A percentile compares a stretch with the other conserved stretches of the same genome.
Conservation (phyloP, 2,797 vertebrate genomes). For the Acropternis orthonyx region DNA sequence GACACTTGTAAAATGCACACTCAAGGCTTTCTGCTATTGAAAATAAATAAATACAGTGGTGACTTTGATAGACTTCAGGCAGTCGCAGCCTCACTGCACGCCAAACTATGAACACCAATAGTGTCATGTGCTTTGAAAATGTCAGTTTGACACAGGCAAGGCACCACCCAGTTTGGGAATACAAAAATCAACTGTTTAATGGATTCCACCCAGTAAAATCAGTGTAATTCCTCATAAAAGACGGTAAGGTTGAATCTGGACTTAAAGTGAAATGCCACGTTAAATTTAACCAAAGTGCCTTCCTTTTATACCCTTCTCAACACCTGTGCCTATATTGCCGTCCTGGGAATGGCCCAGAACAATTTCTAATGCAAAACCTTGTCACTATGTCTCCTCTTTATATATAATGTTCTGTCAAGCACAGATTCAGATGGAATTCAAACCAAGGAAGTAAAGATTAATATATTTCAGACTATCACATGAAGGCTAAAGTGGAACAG, state of each 20-base stretch:
- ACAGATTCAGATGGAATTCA: neutral
- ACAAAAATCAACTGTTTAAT: neutral
- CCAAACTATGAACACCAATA: neutral
- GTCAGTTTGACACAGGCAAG: neutral
- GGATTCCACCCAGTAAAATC: neutral
- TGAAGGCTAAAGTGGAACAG: neutral
- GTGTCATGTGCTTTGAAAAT: neutral
- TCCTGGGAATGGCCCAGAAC: neutral
- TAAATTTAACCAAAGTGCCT: neutral
- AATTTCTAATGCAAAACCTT: neutral
- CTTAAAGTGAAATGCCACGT: neutral
- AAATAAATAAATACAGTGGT: neutral
- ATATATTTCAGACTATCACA: neutral
- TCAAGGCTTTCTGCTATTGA: neutral
- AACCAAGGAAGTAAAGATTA: neutral
- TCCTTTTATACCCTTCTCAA: neutral
- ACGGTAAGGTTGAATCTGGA: neutral
- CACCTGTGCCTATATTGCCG: accelerated
- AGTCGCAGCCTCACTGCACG: neutral
- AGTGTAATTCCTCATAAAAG: neutral
- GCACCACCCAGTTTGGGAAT: neutral
- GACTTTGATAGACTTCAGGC: neutral
- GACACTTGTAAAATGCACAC: neutral
- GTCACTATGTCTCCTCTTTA: neutral
- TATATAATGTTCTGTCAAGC: neutral